Evolutionary conservation across 92 coral and sea anemone species (phyloP).

Genomic region (Meandrina meandrites): DNA sequence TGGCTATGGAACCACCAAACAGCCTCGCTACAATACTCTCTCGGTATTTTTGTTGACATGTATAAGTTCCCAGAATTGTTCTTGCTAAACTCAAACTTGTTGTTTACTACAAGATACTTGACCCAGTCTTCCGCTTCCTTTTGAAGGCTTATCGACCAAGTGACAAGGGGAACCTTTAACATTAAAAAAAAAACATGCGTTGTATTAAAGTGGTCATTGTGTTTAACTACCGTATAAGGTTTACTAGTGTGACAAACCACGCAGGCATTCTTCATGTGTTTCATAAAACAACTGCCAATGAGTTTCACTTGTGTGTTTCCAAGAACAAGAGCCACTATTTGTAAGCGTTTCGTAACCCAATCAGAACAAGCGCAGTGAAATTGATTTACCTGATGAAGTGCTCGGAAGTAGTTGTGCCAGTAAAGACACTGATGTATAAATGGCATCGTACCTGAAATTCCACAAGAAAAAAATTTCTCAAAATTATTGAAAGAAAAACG

Average conservation of each 20-base stretch:
- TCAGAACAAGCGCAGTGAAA: background rate
- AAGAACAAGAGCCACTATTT: background rate
- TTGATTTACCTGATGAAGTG: conserved; percentile 8
- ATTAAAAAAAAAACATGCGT: background rate
- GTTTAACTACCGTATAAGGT: no score
- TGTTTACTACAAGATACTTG: conserved; percentile 50
- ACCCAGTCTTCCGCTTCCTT: conserved; percentile 34
- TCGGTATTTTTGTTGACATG: conserved; percentile 26
- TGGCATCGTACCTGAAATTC: conserved; percentile 5
- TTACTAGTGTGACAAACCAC: no score
- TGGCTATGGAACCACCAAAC: conserved; percentile 35
- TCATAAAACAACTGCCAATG: background rate
- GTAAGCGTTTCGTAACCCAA: background rate
- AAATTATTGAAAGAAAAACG: background rate
- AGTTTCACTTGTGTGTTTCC: background rate
- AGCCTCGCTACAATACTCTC: conserved; percentile 36
- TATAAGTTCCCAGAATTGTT: conserved; percentile 37
- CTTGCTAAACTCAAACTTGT: conserved; percentile 28
- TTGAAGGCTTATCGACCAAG: conserved; percentile 41
- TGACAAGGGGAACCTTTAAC: conserved; percentile 26
- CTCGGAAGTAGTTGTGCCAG: conserved; percentile 32
- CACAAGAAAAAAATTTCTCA: no score
- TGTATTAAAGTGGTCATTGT: background rate
- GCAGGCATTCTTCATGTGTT: background rate
- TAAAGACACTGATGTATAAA: conserved; percentile 15